A percentile compares a stretch with the other conserved stretches of the same genome.
Evolutionary conservation across 1,140 invertebrate species (phyloP).

Genomic region (Zaprionus vittiger): DNA sequence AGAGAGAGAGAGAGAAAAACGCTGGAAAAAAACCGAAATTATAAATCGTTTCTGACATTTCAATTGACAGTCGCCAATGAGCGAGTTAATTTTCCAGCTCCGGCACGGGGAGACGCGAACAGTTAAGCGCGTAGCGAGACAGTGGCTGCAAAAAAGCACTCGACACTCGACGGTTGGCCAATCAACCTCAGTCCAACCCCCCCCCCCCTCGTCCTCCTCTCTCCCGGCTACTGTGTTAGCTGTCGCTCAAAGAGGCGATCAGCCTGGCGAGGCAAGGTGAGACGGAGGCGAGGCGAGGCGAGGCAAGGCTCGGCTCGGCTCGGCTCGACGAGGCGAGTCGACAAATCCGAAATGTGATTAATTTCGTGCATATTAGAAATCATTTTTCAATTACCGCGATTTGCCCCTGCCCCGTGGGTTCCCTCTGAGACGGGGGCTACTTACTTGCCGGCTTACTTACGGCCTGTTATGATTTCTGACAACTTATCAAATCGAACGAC

Average conservation of each 20-base stretch:
- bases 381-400: slow-evolving; percentile 80
- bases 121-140: slow-evolving; percentile 51
- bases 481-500: slow-evolving; percentile 80
- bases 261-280: slow-evolving; percentile 42
- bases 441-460: slow-evolving; percentile 67
- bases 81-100: slow-evolving; percentile 80
- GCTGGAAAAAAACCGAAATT: slow-evolving; percentile 64
- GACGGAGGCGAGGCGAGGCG: slow-evolving; percentile 1
- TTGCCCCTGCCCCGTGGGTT: not conserved
- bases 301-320: not conserved
- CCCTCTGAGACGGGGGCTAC: slow-evolving; percentile 41
- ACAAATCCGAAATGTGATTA: slow-evolving; percentile 82
- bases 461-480: slow-evolving; percentile 70
- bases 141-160: slow-evolving; percentile 52
- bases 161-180: slow-evolving; percentile 26
- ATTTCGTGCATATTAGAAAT: slow-evolving; percentile 83
- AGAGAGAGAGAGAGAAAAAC: not conserved
- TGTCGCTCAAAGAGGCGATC: slow-evolving; percentile 78
- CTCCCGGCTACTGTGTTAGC: slow-evolving; percentile 71
- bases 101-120: slow-evolving; percentile 35
- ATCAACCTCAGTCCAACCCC: not conserved
- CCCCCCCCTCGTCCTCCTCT: not conserved
- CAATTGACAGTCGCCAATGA: slow-evolving; percentile 83
- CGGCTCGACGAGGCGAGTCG: slow-evolving; percentile 16
- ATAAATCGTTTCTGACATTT: slow-evolving; percentile 83